phyloP scores from a whole-genome alignment of 2,888 invertebrate genomes.

The Cosmorhoe ocellata region DNA sequence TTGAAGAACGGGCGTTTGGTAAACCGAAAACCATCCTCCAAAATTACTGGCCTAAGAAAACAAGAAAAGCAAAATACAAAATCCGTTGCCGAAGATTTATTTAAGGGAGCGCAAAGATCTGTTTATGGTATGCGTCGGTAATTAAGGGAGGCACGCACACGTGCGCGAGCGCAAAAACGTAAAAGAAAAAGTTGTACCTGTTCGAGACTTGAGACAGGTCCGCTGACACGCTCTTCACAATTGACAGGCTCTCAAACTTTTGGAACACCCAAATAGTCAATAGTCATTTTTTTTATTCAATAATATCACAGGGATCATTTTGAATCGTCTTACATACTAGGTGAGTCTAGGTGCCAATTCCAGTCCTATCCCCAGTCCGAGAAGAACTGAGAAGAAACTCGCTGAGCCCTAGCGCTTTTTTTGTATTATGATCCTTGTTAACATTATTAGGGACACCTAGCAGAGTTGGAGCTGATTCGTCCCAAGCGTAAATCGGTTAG shows the following conservation, averaged over 20 bases:
- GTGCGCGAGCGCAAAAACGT: slow-evolving; percentile 77
- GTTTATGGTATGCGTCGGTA: slow-evolving; percentile 83
- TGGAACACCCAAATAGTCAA: neutral
- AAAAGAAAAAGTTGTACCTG: slow-evolving; percentile 78
- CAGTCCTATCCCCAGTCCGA: too few relatives aligned
- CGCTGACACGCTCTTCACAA: slow-evolving; percentile 71
- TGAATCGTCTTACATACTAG: too few relatives aligned
- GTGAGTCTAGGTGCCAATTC: too few relatives aligned
- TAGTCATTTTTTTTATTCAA: too few relatives aligned
- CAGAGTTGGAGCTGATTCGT: too few relatives aligned
- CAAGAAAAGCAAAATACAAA: slow-evolving; percentile 48
- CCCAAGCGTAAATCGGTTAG: too few relatives aligned
- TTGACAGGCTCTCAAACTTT: slow-evolving; percentile 60
- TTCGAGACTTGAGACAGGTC: slow-evolving; percentile 75
- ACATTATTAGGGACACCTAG: too few relatives aligned
- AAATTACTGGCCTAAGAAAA: slow-evolving; percentile 78
- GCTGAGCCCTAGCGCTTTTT: too few relatives aligned
- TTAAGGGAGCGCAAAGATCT: slow-evolving; percentile 83
- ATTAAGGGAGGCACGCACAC: slow-evolving; percentile 79
- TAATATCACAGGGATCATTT: too few relatives aligned
- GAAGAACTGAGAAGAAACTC: too few relatives aligned
- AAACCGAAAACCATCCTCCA: slow-evolving; percentile 69
- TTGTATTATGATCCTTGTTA: too few relatives aligned
- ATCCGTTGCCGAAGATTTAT: slow-evolving; percentile 71
- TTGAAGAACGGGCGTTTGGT: slow-evolving; percentile 54